phyloP scores from a whole-genome alignment of 2,888 invertebrate genomes.

The Lasioglossum marginatum region DNA sequence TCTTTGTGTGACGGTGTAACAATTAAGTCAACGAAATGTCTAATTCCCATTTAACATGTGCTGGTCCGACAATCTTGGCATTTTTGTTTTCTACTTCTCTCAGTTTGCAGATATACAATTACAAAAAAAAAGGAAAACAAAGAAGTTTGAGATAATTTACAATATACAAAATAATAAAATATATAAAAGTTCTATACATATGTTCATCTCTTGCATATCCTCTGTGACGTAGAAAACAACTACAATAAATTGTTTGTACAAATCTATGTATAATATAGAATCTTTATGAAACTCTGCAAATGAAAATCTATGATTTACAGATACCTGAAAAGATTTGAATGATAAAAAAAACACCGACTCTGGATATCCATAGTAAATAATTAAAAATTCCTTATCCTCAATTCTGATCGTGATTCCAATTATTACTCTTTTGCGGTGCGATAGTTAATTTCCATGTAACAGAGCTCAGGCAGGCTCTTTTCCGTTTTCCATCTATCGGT shows the following conservation, averaged over 20 bases:
- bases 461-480: neutral
- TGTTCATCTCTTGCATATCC: conserved; percentile 50
- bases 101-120: conserved; percentile 26
- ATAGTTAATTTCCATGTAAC: neutral
- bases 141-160: conserved; percentile 55
- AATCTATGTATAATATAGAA: conserved; percentile 57
- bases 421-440: neutral
- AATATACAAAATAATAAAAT: conserved; percentile 67
- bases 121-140: conserved; percentile 18
- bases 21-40: conserved; percentile 31
- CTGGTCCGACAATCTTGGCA: conserved; percentile 21
- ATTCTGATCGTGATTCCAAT: conserved; percentile 28
- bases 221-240: conserved; percentile 57
- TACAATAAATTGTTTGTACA: conserved; percentile 63
- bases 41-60: conserved; percentile 18
- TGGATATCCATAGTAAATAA: conserved; percentile 56
- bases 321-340: conserved; percentile 31
- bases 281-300: conserved; percentile 51
- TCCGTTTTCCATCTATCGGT: conserved; percentile 16
- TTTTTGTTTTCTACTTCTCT: neutral
- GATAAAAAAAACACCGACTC: conserved; percentile 26
- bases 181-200: conserved; percentile 62
- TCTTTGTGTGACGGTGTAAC: conserved; percentile 42
- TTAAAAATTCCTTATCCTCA: conserved; percentile 20
- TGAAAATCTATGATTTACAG: conserved; percentile 41